Base-by-base conservation (phyloP, 2,113 vertebrate genomes). In the Leptobrachium leishanense region DNA sequence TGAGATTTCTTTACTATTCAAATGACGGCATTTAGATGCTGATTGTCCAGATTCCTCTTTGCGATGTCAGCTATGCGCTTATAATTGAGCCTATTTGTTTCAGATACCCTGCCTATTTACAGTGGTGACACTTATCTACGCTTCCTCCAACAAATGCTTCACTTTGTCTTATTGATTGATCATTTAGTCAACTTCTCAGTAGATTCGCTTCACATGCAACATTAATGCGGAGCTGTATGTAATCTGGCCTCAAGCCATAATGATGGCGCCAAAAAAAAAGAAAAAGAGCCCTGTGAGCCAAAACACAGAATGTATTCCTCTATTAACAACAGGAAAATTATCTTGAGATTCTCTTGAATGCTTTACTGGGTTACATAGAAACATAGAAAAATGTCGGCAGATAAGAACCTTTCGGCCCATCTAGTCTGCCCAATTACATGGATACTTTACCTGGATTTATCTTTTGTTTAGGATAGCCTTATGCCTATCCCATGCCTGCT, bases 131-230 rank as follows among this genome's bases (percentile, higher is more conserved):
- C 67, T 68, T 42, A 68, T 68, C 0, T 44, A 44, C 13, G 12
- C 40, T n/a, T 44, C 39, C 15, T 44, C 42, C 15, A 44, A 68
- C 42, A 68, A 44, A 68, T n/a, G 42, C 13, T 43, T n/a, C 64
- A 11, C 20, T 68, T 41, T 44, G 67, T 44, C 42, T 41, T 68
- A 68, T 68, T 68, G 67, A 68, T 68, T 68, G 11, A 44, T 66
- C 10, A 66, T 66, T 3, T 41, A 41, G 7, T 13, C 39, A 68
- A 43, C 10, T 43, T 43, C 43, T n/a, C 41, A 43, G 67, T 15
- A 2, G 67, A n/a, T 43, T 44, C 41, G 67, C 41, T 68, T 43
- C 67, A 43, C 67, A 68, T 43, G 67, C 67, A 68, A 68, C 67
- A 68, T 68, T 68, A 43, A 68, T 68, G 67, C 66, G 41, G 66